Evolutionary conservation across 2,113 vertebrate species (phyloP), one percentile per base, ranked within the genome.

Genomic region (Hiodon tergisus): DNA sequence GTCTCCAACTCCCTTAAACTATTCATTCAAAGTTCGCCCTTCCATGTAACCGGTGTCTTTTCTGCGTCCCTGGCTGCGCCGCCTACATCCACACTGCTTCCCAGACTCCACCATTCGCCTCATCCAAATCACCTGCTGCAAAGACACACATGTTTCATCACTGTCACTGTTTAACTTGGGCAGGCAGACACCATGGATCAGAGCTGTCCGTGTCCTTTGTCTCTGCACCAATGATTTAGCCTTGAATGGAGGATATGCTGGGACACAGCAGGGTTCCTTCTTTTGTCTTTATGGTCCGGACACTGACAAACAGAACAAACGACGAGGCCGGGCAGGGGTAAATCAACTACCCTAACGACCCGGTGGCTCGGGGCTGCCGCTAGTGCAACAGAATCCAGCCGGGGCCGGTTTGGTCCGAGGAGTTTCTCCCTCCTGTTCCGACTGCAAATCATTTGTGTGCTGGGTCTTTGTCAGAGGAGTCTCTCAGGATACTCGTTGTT

Each of bases 221-320:
- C 59, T 14, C 59, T 13, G 59, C 4, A 14, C 59, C n/a, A 60
- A 60, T 60, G 59, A 60, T 10, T 60, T 14, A 60, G 10, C 59
- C 59, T 60, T 65, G 62, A 65, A 65, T 65, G 17, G 17, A 8
- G 62, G 17, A 65, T 1, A 46, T 8, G 2, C 62, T 65, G 62
- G 62, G 62, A 5, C 6, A 14, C 2, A 31, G 5, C 17, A 31
- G 62, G 62, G 17, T 31, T 14, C 8, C 17, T 31, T 6, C 9
- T 8, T 5, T 31, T 14, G 62, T 65, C 62, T 47, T 17, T 65
- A 46, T 46, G 16, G 47, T 16, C 62, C 16, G 9, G 17, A 65
- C 62, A 65, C 62, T 65, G 62, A 65, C 62, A 65, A 65, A 65
- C 62, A 65, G 16, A 14, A 65, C 17, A 46, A 65, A 65, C 47